Base-by-base conservation (phyloP, 2,888 invertebrate species). In the Ectemnius continuus region DNA sequence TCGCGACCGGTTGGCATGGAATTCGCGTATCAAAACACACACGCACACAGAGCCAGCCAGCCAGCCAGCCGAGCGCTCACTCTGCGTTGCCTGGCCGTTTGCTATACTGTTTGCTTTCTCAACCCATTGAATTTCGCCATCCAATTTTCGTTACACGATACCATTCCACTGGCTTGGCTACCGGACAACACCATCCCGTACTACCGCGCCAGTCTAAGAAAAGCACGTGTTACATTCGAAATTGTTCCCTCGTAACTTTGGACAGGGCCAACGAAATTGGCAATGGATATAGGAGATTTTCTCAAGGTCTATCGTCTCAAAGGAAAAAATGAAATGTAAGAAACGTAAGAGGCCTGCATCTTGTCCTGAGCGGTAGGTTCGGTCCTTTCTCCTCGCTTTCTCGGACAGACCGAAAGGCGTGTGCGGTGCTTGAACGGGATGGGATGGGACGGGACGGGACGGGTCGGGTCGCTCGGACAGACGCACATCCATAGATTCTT, bases 311-410 rank as follows among this genome's bases (percentile, higher is more conserved):
- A 76, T 62, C 63, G 78, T 79, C 65, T 84, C 84, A 89, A 87
- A 83, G 88, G 90, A 88, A 90, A 90, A 90, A 90, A 90, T 87
- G 90, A 90, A 90, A 90, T 90, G 89, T 86, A 79, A 73, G 73
- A 70, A 70, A 36, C 61, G 58, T 48, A 62, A 56, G 67, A 75
- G 72, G 74, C 70, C 23, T 64, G 63, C 56, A 4, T 47, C 6
- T 18, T 60, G 61, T 20, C 47, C 47, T 36, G 56, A 14, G 56
- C 57, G 60, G 63, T 23, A 23, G 23, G 23, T 23, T 23, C 3
- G 23, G 23, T 23, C 23, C 61, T 23, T 65, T 52, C 67, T 52
- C 36, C 66, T 28, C 63, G 66, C 59, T 64, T 77, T 47, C 47
- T 47, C 47, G 4, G 5, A 47, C 11, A 3, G 3, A 23, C 23